Conservation (phyloP, 2,113 vertebrate genomes). For the Pterophyllum scalare region DNA sequence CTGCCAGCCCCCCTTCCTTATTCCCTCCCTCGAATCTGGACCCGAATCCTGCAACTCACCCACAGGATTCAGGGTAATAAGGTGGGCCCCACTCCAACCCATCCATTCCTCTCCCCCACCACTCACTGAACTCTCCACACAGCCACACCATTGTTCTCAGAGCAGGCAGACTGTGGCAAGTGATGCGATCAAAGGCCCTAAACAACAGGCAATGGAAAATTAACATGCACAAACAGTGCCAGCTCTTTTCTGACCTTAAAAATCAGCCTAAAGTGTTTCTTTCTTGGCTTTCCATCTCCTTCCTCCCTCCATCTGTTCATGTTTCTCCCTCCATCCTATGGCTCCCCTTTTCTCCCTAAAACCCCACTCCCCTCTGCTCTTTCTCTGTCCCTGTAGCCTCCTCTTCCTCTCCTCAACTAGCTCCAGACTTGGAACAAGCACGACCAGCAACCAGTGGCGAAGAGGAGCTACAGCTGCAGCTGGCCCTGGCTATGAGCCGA, state of each 20-base stretch:
- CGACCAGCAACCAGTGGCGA: conserved; percentile 92
- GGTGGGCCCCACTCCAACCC: conserved; percentile 61
- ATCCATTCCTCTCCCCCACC: conserved; percentile 57
- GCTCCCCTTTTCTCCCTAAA: conserved; percentile 5
- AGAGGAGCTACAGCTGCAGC: conserved; percentile 95
- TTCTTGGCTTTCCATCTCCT: conserved; percentile 14
- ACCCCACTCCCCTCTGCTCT: background rate
- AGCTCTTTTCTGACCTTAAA: conserved; percentile 53
- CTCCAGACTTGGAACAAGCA: conserved; percentile 92
- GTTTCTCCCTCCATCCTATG: conserved; percentile 18
- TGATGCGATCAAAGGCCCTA: conserved; percentile 70
- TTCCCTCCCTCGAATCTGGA: conserved; percentile 36
- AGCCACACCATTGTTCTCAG: conserved; percentile 80
- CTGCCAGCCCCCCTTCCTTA: background rate
- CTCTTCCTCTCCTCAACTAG: conserved; percentile 84
- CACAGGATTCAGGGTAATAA: conserved; percentile 60
- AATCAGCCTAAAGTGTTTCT: conserved; percentile 35
- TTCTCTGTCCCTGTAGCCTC: conserved; percentile 80
- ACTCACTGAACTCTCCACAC: conserved; percentile 63
- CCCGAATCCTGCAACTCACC: conserved; percentile 47
- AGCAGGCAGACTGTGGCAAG: conserved; percentile 67
- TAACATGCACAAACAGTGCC: conserved; percentile 72
- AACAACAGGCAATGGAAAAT: conserved; percentile 71
- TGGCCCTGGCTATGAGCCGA: conserved; percentile 95
- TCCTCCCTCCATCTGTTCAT: conserved; percentile 4